Percentiles rank a stretch among this genome's conserved stretches.
These are phyloP conservation scores for Carcharodon carcharias DNA, from an alignment of 2,797 vertebrate genomes.

Conservation along the genomic window DNA sequence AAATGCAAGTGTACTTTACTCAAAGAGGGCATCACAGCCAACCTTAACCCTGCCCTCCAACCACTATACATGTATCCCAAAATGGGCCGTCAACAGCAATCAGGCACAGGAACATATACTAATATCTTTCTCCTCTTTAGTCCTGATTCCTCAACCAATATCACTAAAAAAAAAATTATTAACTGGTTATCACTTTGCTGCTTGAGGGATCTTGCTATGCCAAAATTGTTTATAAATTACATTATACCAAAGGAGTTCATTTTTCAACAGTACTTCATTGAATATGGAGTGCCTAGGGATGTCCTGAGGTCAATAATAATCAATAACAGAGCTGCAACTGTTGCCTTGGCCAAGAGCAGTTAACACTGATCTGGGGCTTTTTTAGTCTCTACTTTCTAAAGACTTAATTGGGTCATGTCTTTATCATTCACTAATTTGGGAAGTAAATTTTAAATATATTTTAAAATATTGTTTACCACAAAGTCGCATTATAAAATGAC, in stretches of 20 bases:
- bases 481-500: not conserved
- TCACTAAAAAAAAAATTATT: not conserved
- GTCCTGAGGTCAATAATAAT: not conserved
- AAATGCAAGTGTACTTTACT: not conserved
- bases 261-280: not conserved
- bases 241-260: not conserved
- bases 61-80: not conserved
- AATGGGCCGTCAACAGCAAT: not conserved
- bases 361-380: not conserved
- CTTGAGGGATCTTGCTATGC: not conserved
- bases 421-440: not conserved
- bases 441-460: not conserved
- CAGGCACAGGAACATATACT: too few relatives aligned
- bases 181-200: not conserved
- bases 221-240: not conserved
- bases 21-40: not conserved
- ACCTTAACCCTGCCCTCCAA: not conserved
- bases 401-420: not conserved
- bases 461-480: not conserved
- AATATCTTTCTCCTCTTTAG: too few relatives aligned
- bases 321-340: not conserved
- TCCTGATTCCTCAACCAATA: too few relatives aligned
- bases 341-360: not conserved
- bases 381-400: not conserved
- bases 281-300: not conserved